Base-by-base conservation (phyloP, 1,140 invertebrate species). In the Anoplophora glabripennis region DNA sequence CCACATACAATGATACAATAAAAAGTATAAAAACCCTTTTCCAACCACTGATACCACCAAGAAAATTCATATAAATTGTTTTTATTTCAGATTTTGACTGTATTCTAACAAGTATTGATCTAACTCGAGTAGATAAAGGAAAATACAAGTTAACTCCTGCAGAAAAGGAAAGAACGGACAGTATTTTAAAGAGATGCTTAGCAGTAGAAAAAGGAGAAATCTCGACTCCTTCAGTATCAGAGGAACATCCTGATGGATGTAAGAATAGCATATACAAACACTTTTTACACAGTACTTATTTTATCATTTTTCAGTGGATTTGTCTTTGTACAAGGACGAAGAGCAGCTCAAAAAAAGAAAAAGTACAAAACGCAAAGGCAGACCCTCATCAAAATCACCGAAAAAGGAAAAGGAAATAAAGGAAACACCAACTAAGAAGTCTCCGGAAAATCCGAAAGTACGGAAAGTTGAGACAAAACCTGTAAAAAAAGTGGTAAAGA, bases 51-150 rank as follows among this genome's bases (percentile, higher is more conserved):
- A n/a, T n/a, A n/a, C n/a, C n/a, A n/a, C n/a, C n/a, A n/a, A n/a
- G n/a, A n/a, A n/a, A n/a, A n/a, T n/a, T n/a, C n/a, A n/a, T n/a
- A n/a, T n/a, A n/a, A n/a, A n/a, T n/a, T n/a, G n/a, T n/a, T n/a
- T n/a, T n/a, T n/a, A n/a, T n/a, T n/a, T n/a, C n/a, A n/a, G 90
- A 93, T 78, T 90, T 91, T 80, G 89, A 94, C 77, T 92, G 89
- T 79, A 89, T 94, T 76, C 77, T 96, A 63, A 94, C 92, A 5
- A 93, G 91, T 69, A 77, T 96, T 42, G 87, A 86, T 64, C 78
- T 96, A 72, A 82, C 85, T 14, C 85, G 86, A 71, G 79, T 89
- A 18, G 85, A 87, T 49, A 89, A 85, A 75, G 82, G 87, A 74
- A 76, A 86, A 67, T 90, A 84, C 72, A 77, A 82, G 65, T 77